Evolutionary conservation across 2,113 vertebrate genomes (phyloP).

Genomic region (Silurus asotus): DNA sequence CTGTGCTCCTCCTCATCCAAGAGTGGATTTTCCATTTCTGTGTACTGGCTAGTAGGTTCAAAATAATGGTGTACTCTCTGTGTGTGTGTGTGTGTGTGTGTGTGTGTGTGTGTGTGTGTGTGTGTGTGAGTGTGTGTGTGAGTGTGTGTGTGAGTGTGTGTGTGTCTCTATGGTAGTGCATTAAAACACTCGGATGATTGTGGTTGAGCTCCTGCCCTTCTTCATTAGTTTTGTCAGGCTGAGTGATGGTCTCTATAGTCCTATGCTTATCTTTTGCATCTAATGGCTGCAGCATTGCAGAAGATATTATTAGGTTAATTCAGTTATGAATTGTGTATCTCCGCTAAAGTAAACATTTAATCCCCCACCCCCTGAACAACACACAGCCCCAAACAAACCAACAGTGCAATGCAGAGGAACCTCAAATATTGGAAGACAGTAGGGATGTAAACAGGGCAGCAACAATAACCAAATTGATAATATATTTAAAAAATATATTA

Average conservation of each 20-base stretch:
- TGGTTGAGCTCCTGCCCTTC: conserved; percentile 7
- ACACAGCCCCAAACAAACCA: not conserved
- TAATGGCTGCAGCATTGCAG: conserved; percentile 32
- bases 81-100: not conserved
- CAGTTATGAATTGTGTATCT: conserved; percentile 36
- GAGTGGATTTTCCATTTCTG: not conserved
- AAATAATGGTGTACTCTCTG: not conserved
- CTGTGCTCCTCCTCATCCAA: not conserved
- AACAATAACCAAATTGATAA: not conserved
- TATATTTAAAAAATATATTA: not conserved
- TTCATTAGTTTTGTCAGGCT: conserved; percentile 38
- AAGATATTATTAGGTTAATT: conserved; percentile 45
- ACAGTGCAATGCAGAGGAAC: not conserved
- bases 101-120: not conserved
- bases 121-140: not conserved
- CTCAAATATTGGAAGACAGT: not conserved
- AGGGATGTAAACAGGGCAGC: not conserved
- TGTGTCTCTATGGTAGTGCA: not conserved
- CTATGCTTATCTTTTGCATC: not conserved
- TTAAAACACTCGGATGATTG: not conserved
- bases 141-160: not conserved
- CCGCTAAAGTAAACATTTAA: not conserved
- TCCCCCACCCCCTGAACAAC: not conserved
- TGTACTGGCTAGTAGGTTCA: not conserved
- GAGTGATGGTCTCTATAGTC: conserved; percentile 35